A percentile compares a stretch with the other conserved stretches of the same genome.
Evolutionary conservation across 2,113 vertebrate genomes (phyloP).

Genomic region (Spheniscus mendiculus): DNA sequence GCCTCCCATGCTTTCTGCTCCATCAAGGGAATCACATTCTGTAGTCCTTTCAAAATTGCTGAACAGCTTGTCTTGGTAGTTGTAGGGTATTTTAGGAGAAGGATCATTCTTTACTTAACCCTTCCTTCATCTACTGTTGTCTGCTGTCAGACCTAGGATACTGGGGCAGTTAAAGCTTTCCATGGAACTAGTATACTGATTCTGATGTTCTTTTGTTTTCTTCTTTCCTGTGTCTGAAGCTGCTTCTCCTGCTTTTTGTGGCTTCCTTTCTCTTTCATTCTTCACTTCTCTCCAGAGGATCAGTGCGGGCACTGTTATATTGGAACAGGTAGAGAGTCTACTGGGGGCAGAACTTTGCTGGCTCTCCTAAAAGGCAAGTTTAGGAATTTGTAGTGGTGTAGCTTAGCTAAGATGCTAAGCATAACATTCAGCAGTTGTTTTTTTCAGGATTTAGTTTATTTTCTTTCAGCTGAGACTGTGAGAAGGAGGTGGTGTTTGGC

Average conservation of each 20-base stretch:
- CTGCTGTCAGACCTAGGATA: not conserved
- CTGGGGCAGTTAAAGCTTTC: not conserved
- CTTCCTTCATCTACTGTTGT: not conserved
- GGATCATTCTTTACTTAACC: not conserved
- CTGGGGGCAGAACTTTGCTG: not conserved
- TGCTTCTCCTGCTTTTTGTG: not conserved
- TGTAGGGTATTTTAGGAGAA: not conserved
- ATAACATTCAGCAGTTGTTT: not conserved
- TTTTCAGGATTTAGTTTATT: not conserved
- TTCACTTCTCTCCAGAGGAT: not conserved
- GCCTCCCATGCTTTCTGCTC: not conserved
- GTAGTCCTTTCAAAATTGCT: not conserved
- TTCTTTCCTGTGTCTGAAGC: not conserved
- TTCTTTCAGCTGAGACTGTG: not conserved
- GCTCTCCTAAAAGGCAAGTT: not conserved
- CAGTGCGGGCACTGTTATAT: not conserved
- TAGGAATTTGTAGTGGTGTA: not conserved
- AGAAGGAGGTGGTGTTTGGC: not conserved
- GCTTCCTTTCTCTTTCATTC: not conserved
- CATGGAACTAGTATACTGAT: not conserved
- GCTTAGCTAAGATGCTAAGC: not conserved
- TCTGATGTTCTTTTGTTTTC: not conserved
- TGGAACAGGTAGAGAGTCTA: not conserved
- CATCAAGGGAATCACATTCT: not conserved
- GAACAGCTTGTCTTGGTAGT: not conserved